phyloP scores from a whole-genome alignment of 2,113 vertebrate genomes.

The Anguilla japonica region DNA sequence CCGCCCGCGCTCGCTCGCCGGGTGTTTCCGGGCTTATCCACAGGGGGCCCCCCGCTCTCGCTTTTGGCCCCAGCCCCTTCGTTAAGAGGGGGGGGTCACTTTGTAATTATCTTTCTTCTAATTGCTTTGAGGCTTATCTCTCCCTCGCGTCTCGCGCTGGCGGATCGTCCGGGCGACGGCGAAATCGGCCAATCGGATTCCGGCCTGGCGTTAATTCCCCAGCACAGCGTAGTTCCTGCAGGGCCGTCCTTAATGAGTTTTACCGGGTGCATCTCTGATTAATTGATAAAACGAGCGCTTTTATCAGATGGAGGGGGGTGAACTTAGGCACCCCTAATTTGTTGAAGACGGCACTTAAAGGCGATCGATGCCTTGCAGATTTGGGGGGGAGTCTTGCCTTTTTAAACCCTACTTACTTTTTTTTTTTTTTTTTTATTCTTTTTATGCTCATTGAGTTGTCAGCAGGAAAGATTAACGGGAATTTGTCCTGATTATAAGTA shows the following conservation, averaged over 20 bases:
- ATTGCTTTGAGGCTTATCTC: slow-evolving; percentile 74
- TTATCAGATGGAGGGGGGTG: slow-evolving; percentile 65
- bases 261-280: slow-evolving; percentile 61
- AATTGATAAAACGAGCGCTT: slow-evolving; percentile 65
- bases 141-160: slow-evolving; percentile 65
- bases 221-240: slow-evolving; percentile 54
- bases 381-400: slow-evolving; percentile 42
- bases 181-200: slow-evolving; percentile 40
- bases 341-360: slow-evolving; percentile 69
- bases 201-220: slow-evolving; percentile 19
- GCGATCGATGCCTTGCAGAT: slow-evolving; percentile 67
- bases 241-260: slow-evolving; percentile 71
- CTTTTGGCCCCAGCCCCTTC: slow-evolving; percentile 65
- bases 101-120: slow-evolving; percentile 82
- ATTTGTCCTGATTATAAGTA: background rate
- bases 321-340: slow-evolving; percentile 72
- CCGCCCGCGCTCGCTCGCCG: slow-evolving; percentile 19
- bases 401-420: slow-evolving; percentile 12
- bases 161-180: slow-evolving; percentile 64
- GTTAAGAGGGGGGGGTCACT: slow-evolving; percentile 68
- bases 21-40: slow-evolving; percentile 39
- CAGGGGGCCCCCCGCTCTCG: slow-evolving; percentile 15
- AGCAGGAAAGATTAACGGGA: background rate
- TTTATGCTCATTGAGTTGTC: slow-evolving; percentile 37
- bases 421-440: slow-evolving; percentile 45